Conservation (phyloP, 1,140 invertebrate species). For the Drosophila kohkoa region DNA sequence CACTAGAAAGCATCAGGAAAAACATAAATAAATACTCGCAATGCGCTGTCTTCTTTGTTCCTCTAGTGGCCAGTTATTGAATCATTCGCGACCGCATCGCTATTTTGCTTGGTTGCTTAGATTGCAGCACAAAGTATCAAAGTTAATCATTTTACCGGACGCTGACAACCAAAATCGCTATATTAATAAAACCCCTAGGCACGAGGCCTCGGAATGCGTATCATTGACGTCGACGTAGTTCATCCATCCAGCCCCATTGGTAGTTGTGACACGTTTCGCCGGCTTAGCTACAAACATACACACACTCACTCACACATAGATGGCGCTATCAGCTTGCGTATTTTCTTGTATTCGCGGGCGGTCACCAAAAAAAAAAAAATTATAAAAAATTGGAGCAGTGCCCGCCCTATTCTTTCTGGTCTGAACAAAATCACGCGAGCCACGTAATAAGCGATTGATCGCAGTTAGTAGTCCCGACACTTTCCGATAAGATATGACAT, state of each 20-base stretch:
- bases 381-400: slow-evolving; percentile 9
- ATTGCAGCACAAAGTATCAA: slow-evolving; percentile 26
- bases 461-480: slow-evolving; percentile 14
- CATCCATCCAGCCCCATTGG: slow-evolving; percentile 12
- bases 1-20: not conserved
- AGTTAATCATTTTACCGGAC: slow-evolving; percentile 34
- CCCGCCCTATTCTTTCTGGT: not conserved
- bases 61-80: slow-evolving; percentile 4
- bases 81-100: slow-evolving; percentile 9
- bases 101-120: slow-evolving; percentile 13
- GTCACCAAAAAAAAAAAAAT: not conserved
- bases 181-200: slow-evolving; percentile 23
- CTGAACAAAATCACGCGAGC: slow-evolving; percentile 27
- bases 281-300: slow-evolving; percentile 31
- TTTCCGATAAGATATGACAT: slow-evolving; percentile 37
- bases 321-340: slow-evolving; percentile 15
- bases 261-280: slow-evolving; percentile 49
- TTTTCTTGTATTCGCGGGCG: slow-evolving; percentile 3
- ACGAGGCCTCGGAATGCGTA: slow-evolving; percentile 33
- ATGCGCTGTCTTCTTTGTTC: not conserved
- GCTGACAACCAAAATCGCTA: slow-evolving; percentile 40
- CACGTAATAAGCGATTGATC: slow-evolving; percentile 33
- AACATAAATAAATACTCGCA: not conserved
- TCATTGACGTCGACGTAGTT: slow-evolving; percentile 35
- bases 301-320: not conserved